Evolutionary conservation across 92 coral and sea anemone genomes (phyloP).

Genomic region (Palythoa caribaeorum): DNA sequence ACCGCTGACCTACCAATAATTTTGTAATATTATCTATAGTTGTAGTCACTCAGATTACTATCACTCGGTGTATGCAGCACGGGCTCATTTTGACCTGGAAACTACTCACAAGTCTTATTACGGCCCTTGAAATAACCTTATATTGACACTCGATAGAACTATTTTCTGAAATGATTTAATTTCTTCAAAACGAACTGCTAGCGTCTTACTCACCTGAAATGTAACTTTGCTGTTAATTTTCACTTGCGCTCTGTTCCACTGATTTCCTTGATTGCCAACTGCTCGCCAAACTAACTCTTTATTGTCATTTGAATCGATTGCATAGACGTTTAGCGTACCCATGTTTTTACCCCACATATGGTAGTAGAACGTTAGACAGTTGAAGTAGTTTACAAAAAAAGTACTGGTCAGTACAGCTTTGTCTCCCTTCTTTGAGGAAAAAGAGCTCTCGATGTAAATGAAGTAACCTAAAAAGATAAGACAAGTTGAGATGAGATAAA

Average conservation of each 20-base stretch:
- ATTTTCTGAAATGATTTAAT: too few relatives aligned
- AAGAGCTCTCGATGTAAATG: constrained; percentile 29
- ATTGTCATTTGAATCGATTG: neutral
- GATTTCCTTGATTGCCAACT: constrained; percentile 36
- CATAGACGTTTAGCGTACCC: constrained; percentile 34
- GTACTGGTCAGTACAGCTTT: constrained; percentile 9
- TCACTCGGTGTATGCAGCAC: too few relatives aligned
- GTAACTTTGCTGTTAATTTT: constrained; percentile 2
- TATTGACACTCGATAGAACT: too few relatives aligned
- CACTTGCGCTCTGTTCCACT: constrained; percentile 38
- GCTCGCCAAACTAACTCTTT: constrained; percentile 21
- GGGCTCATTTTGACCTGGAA: too few relatives aligned
- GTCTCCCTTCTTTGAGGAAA: neutral
- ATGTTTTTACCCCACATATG: constrained; percentile 38
- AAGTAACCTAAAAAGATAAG: neutral
- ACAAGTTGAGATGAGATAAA: too few relatives aligned
- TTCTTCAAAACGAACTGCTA: neutral
- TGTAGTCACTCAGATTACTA: too few relatives aligned
- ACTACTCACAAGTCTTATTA: too few relatives aligned
- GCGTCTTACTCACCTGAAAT: constrained; percentile 22
- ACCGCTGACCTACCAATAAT: too few relatives aligned
- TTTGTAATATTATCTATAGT: too few relatives aligned
- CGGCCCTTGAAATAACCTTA: too few relatives aligned
- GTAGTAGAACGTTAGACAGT: constrained; percentile 37
- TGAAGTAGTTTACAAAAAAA: constrained; percentile 14